Evolutionary conservation across 2,113 vertebrate species (phyloP).

Genomic region (Pelodiscus sinensis): DNA sequence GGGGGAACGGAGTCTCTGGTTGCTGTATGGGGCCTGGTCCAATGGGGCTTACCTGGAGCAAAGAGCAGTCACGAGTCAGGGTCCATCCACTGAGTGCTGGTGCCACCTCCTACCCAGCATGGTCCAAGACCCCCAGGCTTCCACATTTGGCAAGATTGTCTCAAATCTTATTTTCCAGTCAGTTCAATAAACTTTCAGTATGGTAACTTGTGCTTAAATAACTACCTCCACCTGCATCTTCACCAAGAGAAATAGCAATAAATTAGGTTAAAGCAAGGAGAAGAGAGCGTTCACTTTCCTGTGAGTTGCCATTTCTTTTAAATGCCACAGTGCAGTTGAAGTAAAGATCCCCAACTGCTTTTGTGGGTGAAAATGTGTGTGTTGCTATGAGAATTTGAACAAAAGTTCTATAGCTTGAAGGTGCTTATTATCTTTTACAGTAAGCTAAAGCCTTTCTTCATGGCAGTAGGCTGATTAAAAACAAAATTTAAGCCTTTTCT

Average conservation of each 20-base stretch:
- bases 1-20: too few relatives aligned
- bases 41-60: too few relatives aligned
- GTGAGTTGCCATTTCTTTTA: not conserved
- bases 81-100: too few relatives aligned
- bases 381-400: not conserved
- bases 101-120: too few relatives aligned
- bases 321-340: not conserved
- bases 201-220: not conserved
- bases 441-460: conserved; percentile 7
- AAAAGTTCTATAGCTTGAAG: not conserved
- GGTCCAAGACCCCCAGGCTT: too few relatives aligned
- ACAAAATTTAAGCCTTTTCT: not conserved
- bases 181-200: not conserved
- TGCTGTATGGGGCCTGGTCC: too few relatives aligned
- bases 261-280: not conserved
- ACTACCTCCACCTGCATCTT: not conserved
- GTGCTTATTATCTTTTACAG: not conserved
- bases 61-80: too few relatives aligned
- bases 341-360: not conserved
- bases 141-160: not conserved
- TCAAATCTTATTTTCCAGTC: not conserved
- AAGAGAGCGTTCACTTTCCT: not conserved
- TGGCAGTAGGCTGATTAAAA: not conserved
- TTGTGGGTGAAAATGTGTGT: not conserved
- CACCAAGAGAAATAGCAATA: not conserved